Percentiles rank a stretch among this genome's conserved stretches.
Conservation (phyloP, 1,140 invertebrate genomes). For the Drosophila hydei region DNA sequence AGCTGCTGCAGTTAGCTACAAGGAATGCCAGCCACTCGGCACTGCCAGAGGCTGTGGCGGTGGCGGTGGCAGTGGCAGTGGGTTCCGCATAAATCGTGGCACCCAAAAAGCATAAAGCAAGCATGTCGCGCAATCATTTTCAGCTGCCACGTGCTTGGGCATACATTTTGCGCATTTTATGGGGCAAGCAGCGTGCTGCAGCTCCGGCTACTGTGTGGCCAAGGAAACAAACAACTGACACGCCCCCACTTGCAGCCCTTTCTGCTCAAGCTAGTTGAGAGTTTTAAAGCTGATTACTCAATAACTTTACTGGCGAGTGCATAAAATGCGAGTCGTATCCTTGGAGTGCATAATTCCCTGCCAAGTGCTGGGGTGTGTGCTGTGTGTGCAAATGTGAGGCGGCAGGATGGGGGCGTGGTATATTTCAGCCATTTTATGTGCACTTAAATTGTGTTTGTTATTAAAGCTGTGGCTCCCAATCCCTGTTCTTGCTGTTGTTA, state of each 20-base stretch:
- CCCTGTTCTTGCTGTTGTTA: constrained; percentile 14
- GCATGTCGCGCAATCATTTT: constrained; percentile 83
- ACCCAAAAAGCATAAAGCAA: constrained; percentile 80
- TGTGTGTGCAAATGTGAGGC: background rate
- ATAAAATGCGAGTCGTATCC: constrained; percentile 74
- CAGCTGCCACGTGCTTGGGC: constrained; percentile 77
- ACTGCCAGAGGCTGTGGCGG: background rate
- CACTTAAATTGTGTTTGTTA: constrained; percentile 80
- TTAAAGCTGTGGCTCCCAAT: constrained; percentile 54
- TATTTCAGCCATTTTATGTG: constrained; percentile 72
- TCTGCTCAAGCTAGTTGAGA: constrained; percentile 41
- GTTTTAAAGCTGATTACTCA: constrained; percentile 81
- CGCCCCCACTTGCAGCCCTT: background rate
- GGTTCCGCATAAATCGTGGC: constrained; percentile 64
- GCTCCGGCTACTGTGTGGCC: constrained; percentile 45
- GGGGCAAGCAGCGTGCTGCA: constrained; percentile 36
- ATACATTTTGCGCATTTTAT: constrained; percentile 80
- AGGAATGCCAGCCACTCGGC: constrained; percentile 11
- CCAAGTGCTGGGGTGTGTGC: constrained; percentile 17
- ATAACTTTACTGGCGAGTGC: constrained; percentile 75
- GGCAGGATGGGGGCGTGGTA: background rate
- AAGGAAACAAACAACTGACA: constrained; percentile 65
- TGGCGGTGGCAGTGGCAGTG: constrained; percentile 1
- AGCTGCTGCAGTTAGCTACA: constrained; percentile 22
- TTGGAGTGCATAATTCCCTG: constrained; percentile 71